Evolutionary conservation across 2,888 invertebrate species (phyloP).

Genomic region (Caenorhabditis sp.): DNA sequence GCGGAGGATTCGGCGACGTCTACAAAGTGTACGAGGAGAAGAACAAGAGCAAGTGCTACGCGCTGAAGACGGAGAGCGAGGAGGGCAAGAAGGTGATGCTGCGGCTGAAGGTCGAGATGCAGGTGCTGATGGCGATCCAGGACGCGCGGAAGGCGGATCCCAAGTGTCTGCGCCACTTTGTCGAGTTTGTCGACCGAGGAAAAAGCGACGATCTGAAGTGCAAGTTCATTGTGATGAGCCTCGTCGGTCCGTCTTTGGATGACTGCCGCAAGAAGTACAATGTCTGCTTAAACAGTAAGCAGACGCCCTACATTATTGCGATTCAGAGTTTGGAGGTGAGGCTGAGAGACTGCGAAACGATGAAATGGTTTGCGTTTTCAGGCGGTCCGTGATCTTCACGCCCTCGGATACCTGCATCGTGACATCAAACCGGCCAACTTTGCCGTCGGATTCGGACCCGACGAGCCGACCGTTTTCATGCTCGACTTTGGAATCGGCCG

Average conservation of each 20-base stretch:
- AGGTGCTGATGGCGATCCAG: conserved; percentile 37
- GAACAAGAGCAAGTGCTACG: conserved; percentile 42
- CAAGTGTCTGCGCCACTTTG: conserved; percentile 34
- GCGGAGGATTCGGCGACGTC: conserved; percentile 65
- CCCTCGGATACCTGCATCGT: conserved; percentile 60
- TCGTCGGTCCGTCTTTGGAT: conserved; percentile 63
- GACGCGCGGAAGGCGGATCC: conserved; percentile 23
- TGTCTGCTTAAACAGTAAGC: conserved; percentile 17
- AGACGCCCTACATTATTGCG: conserved; percentile 37
- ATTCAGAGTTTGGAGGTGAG: conserved; percentile 53
- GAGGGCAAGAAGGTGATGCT: conserved; percentile 57
- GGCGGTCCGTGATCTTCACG: conserved; percentile 56
- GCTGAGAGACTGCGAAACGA: too few relatives aligned
- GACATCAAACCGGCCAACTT: conserved; percentile 64
- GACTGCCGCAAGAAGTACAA: conserved; percentile 52
- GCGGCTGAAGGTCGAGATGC: conserved; percentile 62
- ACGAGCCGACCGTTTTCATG: conserved; percentile 40
- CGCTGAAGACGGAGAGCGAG: conserved; percentile 64
- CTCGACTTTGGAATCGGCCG: conserved; percentile 54
- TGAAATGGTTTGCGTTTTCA: too few relatives aligned
- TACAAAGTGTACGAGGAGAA: conserved; percentile 47
- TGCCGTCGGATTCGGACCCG: conserved; percentile 51
- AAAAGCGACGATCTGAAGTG: conserved; percentile 51
- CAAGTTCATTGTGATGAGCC: conserved; percentile 65
- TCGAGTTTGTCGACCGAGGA: conserved; percentile 62